Evolutionary conservation across 2,797 vertebrate genomes (phyloP), one percentile per base, ranked within the genome.

Genomic region (Fratercula arctica): DNA sequence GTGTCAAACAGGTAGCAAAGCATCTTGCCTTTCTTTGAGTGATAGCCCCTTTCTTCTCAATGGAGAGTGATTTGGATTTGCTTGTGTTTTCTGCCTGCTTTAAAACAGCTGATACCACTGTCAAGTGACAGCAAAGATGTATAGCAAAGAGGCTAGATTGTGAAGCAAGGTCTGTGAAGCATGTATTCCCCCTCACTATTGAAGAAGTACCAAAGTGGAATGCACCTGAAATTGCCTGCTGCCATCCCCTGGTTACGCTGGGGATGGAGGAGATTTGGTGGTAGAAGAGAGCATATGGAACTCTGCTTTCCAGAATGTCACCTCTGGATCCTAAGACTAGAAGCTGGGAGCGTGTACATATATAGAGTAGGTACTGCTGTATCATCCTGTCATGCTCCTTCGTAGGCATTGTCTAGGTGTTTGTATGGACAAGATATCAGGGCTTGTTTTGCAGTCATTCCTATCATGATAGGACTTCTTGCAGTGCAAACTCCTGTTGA

Each of bases 401-500:
- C 29, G 46, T 86, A 33, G 51, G 33, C 80, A 41, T 53, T 7
- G 3, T 76, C 23, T 69, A 31, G 31, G 13, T 78, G 24, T 67
- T 50, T 41, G 13, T 77, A 11, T 78, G 57, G 50, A 14, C n/a
- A 75, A 56, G 24, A 29, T 35, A 13, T 1, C 16, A 17, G 17
- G 17, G 8, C n/a, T 60, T 68, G 15, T 46, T 89, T 18, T 87
- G 70, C 48, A 91, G 19, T 29, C 16, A 8, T 85, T 67, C 17
- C 10, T 51, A 1, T 37, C 0, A 0, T 16, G 19, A 6, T n/a
- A 8, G 0, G 9, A 16, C 35, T 89, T 56, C 3, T 45, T 5
- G 6, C 54, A 7, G 6, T 64, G 24, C 20, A 54, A 19, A 51
- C 26, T 59, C 12, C 13, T 37, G 28, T 6, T 41, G 61, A 63